Conservation (phyloP, 2,888 invertebrate genomes). For the Cremastinae sp. region DNA sequence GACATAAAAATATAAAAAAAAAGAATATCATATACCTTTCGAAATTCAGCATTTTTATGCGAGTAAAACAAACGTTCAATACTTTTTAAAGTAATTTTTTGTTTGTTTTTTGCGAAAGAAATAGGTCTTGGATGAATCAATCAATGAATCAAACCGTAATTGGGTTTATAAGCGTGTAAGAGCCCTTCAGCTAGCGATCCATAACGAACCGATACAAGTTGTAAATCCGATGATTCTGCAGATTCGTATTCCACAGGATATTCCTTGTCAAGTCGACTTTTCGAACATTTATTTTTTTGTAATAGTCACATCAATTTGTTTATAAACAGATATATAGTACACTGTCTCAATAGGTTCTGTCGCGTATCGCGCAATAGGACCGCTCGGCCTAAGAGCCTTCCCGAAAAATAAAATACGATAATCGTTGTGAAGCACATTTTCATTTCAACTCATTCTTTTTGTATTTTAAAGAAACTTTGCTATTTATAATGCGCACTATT, state of each 20-base stretch:
- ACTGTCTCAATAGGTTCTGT: too few relatives aligned
- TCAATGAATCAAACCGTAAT: constrained; percentile 35
- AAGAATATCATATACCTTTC: background rate
- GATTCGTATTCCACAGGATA: constrained; percentile 8
- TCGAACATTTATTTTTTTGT: too few relatives aligned
- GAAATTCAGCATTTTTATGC: background rate
- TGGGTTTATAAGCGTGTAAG: constrained; percentile 54
- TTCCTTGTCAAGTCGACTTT: background rate
- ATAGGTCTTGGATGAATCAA: constrained; percentile 13
- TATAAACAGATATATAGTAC: too few relatives aligned
- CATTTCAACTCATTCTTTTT: too few relatives aligned
- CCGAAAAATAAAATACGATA: too few relatives aligned
- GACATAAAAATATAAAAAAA: background rate
- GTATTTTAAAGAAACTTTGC: too few relatives aligned
- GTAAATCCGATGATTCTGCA: constrained; percentile 36
- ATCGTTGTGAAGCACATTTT: too few relatives aligned
- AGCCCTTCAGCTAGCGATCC: constrained; percentile 28
- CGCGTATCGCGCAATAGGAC: too few relatives aligned
- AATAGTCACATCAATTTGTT: too few relatives aligned
- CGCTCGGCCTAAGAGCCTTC: too few relatives aligned
- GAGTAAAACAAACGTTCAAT: too few relatives aligned
- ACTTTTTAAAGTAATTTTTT: background rate
- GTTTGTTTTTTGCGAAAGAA: background rate
- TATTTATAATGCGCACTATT: too few relatives aligned
- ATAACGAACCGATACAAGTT: constrained; percentile 39